Percentiles rank a stretch among this genome's conserved stretches.
Conservation (phyloP, 2,113 vertebrate species). For the Megalops atlanticus region DNA sequence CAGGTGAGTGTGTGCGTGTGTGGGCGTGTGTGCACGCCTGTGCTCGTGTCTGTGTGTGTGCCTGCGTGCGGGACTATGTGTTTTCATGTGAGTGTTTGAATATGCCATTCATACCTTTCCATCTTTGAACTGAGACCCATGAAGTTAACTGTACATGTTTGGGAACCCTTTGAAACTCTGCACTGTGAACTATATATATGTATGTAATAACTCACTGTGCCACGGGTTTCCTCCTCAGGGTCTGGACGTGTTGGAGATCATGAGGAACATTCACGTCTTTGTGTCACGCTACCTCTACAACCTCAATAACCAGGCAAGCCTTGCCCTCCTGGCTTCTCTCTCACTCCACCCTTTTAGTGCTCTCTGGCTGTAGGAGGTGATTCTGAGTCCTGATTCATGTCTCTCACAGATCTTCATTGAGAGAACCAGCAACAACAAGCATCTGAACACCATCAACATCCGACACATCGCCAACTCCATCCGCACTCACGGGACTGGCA, state of each 20-base stretch:
- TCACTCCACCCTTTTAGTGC: background rate
- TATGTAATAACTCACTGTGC: background rate
- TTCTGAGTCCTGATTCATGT: background rate
- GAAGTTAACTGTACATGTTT: background rate
- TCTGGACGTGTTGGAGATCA: constrained; percentile 96
- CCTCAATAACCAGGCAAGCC: constrained; percentile 93
- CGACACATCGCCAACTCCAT: constrained; percentile 98
- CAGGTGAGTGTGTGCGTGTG: constrained; percentile 72
- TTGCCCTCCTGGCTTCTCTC: background rate
- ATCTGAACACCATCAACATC: constrained; percentile 99
- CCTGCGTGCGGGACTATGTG: background rate
- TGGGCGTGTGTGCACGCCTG: no score
- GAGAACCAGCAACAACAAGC: constrained; percentile 97
- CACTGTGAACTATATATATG: rapidly evolving
- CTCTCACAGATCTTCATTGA: constrained; percentile 93
- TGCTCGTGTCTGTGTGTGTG: background rate
- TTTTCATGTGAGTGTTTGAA: background rate
- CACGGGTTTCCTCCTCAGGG: constrained; percentile 72
- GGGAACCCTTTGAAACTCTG: no score
- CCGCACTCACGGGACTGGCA: constrained; percentile 95
- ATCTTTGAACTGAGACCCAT: no score
- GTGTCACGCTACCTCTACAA: constrained; percentile 98
- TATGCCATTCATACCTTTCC: no score
- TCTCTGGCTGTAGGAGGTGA: background rate
- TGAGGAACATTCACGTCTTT: constrained; percentile 99